Evolutionary conservation across 1,140 invertebrate genomes (phyloP).

Genomic region (Megalonaias nervosa): DNA sequence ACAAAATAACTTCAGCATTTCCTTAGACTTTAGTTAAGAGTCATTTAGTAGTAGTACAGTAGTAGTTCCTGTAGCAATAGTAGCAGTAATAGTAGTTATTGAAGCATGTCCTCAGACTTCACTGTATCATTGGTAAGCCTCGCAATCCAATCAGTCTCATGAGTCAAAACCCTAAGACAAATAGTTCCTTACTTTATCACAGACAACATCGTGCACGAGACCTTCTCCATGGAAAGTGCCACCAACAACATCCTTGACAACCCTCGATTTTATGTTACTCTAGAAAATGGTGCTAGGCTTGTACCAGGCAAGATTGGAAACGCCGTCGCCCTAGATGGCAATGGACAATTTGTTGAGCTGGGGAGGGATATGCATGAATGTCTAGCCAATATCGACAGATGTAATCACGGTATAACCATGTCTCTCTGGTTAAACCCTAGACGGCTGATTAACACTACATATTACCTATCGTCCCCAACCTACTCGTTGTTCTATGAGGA

Average conservation of each 20-base stretch:
- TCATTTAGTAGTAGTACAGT: too few species aligned
- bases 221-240: slow-evolving; percentile 65
- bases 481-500: slow-evolving; percentile 64
- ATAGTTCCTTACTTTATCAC: slow-evolving; percentile 35
- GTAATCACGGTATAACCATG: slow-evolving; percentile 66
- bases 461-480: slow-evolving; percentile 61
- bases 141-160: too few species aligned
- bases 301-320: slow-evolving; percentile 56
- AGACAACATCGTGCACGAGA: slow-evolving; percentile 63
- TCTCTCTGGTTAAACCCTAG: slow-evolving; percentile 61
- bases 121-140: too few species aligned
- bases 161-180: too few species aligned
- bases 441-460: slow-evolving; percentile 47
- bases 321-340: slow-evolving; percentile 55
- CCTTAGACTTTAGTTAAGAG: too few species aligned
- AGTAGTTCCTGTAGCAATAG: too few species aligned
- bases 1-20: too few species aligned
- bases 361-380: slow-evolving; percentile 59
- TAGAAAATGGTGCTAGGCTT: slow-evolving; percentile 60
- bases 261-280: slow-evolving; percentile 55
- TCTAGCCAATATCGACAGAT: slow-evolving; percentile 64
- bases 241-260: slow-evolving; percentile 45
- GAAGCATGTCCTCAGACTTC: too few species aligned
- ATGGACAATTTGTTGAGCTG: slow-evolving; percentile 62
- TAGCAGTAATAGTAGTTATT: too few species aligned